phyloP scores from a whole-genome alignment of 2,888 invertebrate genomes.

The Acleris literana region DNA sequence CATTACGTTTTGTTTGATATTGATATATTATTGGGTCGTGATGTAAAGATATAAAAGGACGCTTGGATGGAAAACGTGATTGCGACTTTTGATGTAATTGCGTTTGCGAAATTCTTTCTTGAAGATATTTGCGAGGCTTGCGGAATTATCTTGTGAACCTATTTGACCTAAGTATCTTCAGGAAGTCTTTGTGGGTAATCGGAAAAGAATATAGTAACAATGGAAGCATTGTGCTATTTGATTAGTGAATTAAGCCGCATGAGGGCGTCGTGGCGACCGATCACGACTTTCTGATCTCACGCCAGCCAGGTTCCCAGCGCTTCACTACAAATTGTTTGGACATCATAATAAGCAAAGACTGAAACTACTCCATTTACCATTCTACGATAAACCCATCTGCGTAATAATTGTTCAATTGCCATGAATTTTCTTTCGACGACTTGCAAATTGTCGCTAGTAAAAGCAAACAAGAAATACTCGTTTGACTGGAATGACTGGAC shows the following conservation, averaged over 20 bases:
- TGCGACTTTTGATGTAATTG: conserved; percentile 32
- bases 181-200: conserved; percentile 55
- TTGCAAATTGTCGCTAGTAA: conserved; percentile 33
- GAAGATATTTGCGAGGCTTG: conserved; percentile 25
- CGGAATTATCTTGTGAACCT: conserved; percentile 20
- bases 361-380: conserved; percentile 37
- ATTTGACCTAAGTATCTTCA: conserved; percentile 25
- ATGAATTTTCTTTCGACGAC: conserved; percentile 26
- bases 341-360: conserved; percentile 46
- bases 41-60: conserved; percentile 40
- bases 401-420: conserved; percentile 8
- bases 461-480: conserved; percentile 36
- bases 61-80: conserved; percentile 37
- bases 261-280: conserved; percentile 65
- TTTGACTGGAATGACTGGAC: conserved; percentile 35
- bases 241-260: conserved; percentile 67
- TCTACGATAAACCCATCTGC: conserved; percentile 3
- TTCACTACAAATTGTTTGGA: conserved; percentile 61
- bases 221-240: conserved; percentile 71
- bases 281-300: conserved; percentile 75
- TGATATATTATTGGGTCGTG: conserved; percentile 48
- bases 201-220: conserved; percentile 65
- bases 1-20: conserved; percentile 54
- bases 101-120: background rate
- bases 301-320: conserved; percentile 65